These are phyloP conservation scores for Brachyrhaphis roseni DNA, from an alignment of 2,797 vertebrate species.

Conservation along the genomic window DNA sequence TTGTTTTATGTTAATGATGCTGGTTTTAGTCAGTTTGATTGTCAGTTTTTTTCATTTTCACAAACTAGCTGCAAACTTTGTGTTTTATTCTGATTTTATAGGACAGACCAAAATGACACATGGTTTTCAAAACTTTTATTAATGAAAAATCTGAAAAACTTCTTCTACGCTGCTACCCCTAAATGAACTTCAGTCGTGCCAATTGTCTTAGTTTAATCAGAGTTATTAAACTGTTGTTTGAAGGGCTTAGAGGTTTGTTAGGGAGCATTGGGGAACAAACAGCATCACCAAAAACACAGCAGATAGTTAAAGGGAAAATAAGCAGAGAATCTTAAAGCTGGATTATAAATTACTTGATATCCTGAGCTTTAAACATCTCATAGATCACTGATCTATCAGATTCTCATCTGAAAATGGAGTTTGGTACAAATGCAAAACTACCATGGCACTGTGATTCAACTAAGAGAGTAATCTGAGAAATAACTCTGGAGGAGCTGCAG, in stretches of 20 bases:
- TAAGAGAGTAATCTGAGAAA: neutral
- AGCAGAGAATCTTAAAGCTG: neutral
- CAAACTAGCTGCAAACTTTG: no score
- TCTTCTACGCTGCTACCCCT: neutral
- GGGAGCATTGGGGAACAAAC: neutral
- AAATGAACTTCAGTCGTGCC: neutral
- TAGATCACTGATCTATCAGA: neutral
- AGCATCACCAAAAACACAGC: neutral
- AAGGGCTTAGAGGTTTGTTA: neutral
- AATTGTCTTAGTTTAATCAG: neutral
- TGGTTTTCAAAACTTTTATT: neutral
- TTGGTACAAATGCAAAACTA: neutral
- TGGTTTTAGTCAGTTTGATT: neutral
- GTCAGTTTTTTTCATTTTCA: neutral
- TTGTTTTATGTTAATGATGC: neutral
- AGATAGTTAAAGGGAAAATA: neutral
- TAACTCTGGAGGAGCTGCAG: neutral
- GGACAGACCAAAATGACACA: neutral
- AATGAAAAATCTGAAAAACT: neutral
- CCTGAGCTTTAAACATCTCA: neutral
- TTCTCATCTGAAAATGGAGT: neutral
- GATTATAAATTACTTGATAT: neutral
- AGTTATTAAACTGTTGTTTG: neutral
- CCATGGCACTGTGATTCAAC: neutral
- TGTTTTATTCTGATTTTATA: neutral